Conservation (phyloP, 2,888 invertebrate genomes). For the Macrostomum cliftonense region DNA sequence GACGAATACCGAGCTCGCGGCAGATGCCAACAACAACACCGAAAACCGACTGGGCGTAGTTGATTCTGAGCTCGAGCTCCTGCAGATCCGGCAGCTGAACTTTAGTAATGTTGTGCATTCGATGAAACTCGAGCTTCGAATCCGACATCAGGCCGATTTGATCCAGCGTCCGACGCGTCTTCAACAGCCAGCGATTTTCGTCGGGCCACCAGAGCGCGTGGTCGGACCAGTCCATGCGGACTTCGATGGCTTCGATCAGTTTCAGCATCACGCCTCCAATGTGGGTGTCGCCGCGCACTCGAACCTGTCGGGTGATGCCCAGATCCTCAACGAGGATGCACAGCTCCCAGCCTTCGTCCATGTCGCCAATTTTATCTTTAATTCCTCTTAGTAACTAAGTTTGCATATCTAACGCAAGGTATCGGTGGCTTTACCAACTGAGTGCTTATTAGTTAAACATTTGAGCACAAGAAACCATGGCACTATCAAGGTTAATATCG, state of each 20-base stretch:
- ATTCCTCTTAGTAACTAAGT: no score
- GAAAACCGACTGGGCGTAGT: constrained; percentile 89
- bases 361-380: constrained; percentile 15
- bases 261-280: constrained; percentile 94
- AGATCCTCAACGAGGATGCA: constrained; percentile 33
- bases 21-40: constrained; percentile 72
- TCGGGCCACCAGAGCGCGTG: constrained; percentile 98
- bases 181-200: constrained; percentile 73
- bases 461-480: no score
- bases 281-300: constrained; percentile 82
- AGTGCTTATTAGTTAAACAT: no score
- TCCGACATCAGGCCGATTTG: constrained; percentile 90
- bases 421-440: no score
- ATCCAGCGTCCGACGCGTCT: constrained; percentile 82
- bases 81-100: constrained; percentile 78
- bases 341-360: constrained; percentile 84
- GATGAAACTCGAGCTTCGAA: constrained; percentile 74
- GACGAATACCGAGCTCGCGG: constrained; percentile 73
- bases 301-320: constrained; percentile 65
- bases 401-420: no score
- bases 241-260: constrained; percentile 58
- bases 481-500: no score
- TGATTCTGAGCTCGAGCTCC: constrained; percentile 69
- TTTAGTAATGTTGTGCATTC: constrained; percentile 79
- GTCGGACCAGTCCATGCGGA: constrained; percentile 71